These are phyloP conservation scores for Argentina silus DNA, from an alignment of 2,797 vertebrate genomes.

Conservation along the genomic window DNA sequence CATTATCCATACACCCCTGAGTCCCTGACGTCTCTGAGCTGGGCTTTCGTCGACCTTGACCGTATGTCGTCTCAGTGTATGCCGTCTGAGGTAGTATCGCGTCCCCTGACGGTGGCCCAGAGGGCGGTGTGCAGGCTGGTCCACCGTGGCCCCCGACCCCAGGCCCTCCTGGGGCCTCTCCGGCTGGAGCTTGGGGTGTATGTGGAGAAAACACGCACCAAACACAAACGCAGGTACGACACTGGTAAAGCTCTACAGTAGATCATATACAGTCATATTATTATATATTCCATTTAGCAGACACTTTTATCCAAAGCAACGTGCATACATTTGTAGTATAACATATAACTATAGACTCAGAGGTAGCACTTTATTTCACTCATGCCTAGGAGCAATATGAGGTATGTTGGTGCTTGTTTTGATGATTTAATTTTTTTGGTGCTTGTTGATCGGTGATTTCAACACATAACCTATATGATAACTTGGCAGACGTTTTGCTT, in stretches of 20 bases:
- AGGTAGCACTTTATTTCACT: not conserved
- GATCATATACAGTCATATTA: not conserved
- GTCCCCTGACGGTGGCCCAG: constrained; percentile 76
- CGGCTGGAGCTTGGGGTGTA: constrained; percentile 79
- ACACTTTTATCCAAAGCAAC: not conserved
- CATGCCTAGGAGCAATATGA: not conserved
- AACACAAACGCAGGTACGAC: constrained; percentile 80
- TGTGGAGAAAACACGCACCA: constrained; percentile 74
- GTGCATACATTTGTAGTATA: not conserved
- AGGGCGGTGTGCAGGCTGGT: constrained; percentile 80
- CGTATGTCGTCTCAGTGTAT: constrained; percentile 55
- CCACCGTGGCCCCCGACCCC: constrained; percentile 76
- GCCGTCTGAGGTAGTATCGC: constrained; percentile 31
- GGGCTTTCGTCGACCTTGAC: constrained; percentile 4
- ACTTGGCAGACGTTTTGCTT: not conserved
- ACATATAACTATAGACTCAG: not conserved
- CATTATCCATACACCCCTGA: not conserved
- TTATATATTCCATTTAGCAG: not conserved
- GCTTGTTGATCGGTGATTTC: not conserved
- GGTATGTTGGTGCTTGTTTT: too few relatives aligned
- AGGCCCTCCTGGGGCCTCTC: constrained; percentile 75
- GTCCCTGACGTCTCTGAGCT: not conserved
- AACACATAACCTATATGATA: not conserved
- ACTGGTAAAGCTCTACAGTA: not conserved
- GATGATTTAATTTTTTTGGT: too few relatives aligned